A percentile compares a stretch with the other conserved stretches of the same genome.
These are phyloP conservation scores for Rotaria magnacalcarata DNA, from an alignment of 2,888 invertebrate species.

Conservation along the genomic window DNA sequence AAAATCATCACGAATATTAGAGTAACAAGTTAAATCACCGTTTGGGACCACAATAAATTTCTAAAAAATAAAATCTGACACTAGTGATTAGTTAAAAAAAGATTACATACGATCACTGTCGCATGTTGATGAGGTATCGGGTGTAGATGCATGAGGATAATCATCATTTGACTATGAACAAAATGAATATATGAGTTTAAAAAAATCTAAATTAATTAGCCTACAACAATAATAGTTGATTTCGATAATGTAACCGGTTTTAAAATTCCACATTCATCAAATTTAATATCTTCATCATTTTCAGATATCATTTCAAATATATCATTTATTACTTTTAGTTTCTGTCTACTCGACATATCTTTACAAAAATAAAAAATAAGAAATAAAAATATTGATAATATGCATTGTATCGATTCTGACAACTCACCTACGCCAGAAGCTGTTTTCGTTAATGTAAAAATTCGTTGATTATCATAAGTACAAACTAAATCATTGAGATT, in stretches of 20 bases:
- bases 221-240: not conserved
- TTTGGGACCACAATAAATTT: not conserved
- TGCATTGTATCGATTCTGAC: not conserved
- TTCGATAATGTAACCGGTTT: not conserved
- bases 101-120: not conserved
- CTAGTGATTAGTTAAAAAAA: too few relatives aligned
- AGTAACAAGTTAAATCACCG: not conserved
- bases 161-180: not conserved
- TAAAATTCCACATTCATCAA: conserved; percentile 27
- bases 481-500: not conserved
- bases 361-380: too few relatives aligned
- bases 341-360: not conserved
- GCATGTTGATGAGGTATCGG: not conserved
- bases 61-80: not conserved
- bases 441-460: not conserved
- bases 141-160: not conserved
- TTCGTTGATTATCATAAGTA: conserved; percentile 25
- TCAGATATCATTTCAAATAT: conserved; percentile 33
- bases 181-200: not conserved
- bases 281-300: conserved; percentile 33
- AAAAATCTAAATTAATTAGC: not conserved
- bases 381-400: too few relatives aligned
- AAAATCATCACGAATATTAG: not conserved
- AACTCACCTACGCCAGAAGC: conserved; percentile 2
- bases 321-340: not conserved